Evolutionary conservation across 2,888 invertebrate genomes (phyloP).

Genomic region (Dilophus febrilis): DNA sequence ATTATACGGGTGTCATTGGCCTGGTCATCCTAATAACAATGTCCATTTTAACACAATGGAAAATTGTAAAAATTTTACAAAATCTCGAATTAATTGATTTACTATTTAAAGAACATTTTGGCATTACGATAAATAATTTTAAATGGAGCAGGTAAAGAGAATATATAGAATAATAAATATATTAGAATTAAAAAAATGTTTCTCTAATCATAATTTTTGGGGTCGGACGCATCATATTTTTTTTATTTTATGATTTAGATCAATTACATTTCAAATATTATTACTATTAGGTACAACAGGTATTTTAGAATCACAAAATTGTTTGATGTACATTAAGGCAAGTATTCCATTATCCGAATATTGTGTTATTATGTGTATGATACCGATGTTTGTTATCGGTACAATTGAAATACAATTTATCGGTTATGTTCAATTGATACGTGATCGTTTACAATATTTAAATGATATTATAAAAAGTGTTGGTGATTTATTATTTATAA

Average conservation of each 20-base stretch:
- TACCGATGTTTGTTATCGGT: conserved; percentile 4
- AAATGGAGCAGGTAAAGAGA: neutral
- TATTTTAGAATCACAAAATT: neutral
- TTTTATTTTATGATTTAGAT: neutral
- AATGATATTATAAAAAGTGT: neutral
- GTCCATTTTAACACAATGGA: neutral
- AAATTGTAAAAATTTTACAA: neutral
- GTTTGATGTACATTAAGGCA: neutral
- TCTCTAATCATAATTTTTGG: neutral
- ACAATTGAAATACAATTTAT: conserved; percentile 3
- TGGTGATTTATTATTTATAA: too few species aligned
- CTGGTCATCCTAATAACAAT: neutral
- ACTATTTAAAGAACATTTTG: neutral
- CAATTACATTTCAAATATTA: neutral
- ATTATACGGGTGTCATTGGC: neutral
- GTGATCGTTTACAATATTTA: conserved; percentile 1
- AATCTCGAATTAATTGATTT: neutral
- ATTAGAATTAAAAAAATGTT: neutral
- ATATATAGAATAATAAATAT: neutral
- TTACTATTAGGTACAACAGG: neutral
- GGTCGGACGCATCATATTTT: neutral
- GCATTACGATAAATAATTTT: neutral
- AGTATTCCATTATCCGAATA: conserved; percentile 1
- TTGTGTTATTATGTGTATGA: conserved; percentile 3
- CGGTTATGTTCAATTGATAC: conserved; percentile 3